Evolutionary conservation across 2,888 invertebrate species (phyloP), one percentile per base, ranked within the genome.

Genomic region (Marronus borbonicus): DNA sequence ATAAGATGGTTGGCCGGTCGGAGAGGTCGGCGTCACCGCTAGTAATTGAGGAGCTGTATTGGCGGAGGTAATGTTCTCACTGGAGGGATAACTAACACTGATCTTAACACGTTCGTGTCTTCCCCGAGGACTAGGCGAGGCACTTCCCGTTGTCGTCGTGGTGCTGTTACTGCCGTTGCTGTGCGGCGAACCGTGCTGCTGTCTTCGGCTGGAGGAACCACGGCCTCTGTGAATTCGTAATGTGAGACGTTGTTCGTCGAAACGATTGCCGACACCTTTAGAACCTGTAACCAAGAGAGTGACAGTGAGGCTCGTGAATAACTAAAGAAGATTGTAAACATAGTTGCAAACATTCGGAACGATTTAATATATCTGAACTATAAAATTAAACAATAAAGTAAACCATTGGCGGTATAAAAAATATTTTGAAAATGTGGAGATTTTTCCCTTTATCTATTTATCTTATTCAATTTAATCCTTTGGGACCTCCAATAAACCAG

Each of bases 211-310:
- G 39, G 91, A 90, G 2, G 93, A 94, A 0, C 94, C 94, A 0
- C 95, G 90, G 0, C 98, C 98, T 0, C 97, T 91, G 88, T 98
- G 98, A 83, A 98, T 97, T 82, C 98, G 92, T 80, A 98, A 88
- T 0, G 97, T 98, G 52, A 98, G 90, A n/a, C 96, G 93, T 87
- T 97, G 96, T 87, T 97, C 96, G 84, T 96, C 96, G 86, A 96
- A 96, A 36, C 96, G 93, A 84, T 90, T 93, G 39, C 94, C 94
- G 74, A 93, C 88, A 60, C 93, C 93, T 83, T 92, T 91, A n/a
- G 90, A 88, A 78, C 93, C 93, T 91, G 85, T 17, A 85, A 84
- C 49, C n/a, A 70, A 50, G 12, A 39, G 36, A 49, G 58, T 36
- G 0, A 58, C 39, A 72, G 24, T 72, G 12, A 72, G 20, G 49